A percentile compares a stretch with the other conserved stretches of the same genome.
phyloP scores from a whole-genome alignment of 37 sponge, comb jelly and placozoan species.

The Halichondria panicea region DNA sequence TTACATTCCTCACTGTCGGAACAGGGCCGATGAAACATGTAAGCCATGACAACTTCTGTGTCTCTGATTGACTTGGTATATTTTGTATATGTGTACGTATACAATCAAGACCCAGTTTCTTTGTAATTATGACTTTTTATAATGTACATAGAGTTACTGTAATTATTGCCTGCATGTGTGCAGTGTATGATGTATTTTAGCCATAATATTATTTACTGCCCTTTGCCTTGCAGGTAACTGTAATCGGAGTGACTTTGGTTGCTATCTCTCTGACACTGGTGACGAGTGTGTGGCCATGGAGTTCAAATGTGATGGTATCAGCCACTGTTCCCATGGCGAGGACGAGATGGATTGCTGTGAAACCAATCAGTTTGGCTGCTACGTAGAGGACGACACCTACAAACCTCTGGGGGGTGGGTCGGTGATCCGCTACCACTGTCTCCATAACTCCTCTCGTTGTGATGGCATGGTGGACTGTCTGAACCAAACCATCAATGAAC shows the following conservation, averaged over 20 bases:
- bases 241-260: background rate
- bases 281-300: background rate
- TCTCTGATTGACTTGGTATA: background rate
- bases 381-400: background rate
- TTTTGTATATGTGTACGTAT: no score
- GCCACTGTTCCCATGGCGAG: constrained; percentile 20
- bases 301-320: constrained; percentile 25
- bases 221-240: no score
- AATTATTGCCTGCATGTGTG: no score
- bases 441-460: background rate
- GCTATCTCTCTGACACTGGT: background rate
- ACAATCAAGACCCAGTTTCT: no score
- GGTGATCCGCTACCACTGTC: no score
- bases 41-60: background rate
- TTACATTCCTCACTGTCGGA: constrained; percentile 18
- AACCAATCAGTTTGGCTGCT: constrained; percentile 4
- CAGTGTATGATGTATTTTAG: no score
- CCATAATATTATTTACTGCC: background rate
- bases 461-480: background rate
- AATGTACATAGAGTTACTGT: no score
- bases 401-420: no score
- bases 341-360: constrained; percentile 19
- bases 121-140: no score
- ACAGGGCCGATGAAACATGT: constrained; percentile 29
- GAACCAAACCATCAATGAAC: no score